Evolutionary conservation across 1,140 invertebrate genomes (phyloP).

Genomic region (Sycophila sp.): DNA sequence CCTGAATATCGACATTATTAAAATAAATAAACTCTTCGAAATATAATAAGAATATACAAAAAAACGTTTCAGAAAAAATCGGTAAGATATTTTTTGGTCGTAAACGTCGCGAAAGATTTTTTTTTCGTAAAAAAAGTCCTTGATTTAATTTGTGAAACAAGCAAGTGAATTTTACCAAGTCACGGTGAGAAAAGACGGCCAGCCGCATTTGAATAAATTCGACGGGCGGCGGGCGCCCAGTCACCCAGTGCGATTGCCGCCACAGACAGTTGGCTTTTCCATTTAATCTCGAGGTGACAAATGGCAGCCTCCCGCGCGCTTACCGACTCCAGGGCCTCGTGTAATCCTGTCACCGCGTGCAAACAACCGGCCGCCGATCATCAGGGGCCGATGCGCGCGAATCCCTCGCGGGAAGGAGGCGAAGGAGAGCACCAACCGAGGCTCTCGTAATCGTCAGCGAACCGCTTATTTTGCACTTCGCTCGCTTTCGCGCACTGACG

Average conservation of each 20-base stretch:
- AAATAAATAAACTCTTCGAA: too few species aligned
- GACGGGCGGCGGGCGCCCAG: neutral
- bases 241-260: neutral
- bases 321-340: slow-evolving; percentile 39
- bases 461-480: too few species aligned
- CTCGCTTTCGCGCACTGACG: too few species aligned
- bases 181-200: neutral
- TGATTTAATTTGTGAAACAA: too few species aligned
- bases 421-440: slow-evolving; percentile 17
- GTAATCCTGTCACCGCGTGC: slow-evolving; percentile 36
- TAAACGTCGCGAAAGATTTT: too few species aligned
- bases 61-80: neutral
- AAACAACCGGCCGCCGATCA: neutral
- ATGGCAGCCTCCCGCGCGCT: slow-evolving; percentile 38
- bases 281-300: slow-evolving; percentile 47
- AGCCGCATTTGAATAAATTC: slow-evolving; percentile 11
- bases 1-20: too few species aligned
- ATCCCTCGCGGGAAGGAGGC: neutral
- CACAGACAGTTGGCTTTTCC: slow-evolving; percentile 29
- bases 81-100: too few species aligned
- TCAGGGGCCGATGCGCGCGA: neutral
- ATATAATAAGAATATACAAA: neutral
- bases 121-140: too few species aligned
- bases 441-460: slow-evolving; percentile 1
- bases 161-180: neutral